Evolutionary conservation across 2,113 vertebrate species (phyloP).

Genomic region (Clarias macrocephalus): DNA sequence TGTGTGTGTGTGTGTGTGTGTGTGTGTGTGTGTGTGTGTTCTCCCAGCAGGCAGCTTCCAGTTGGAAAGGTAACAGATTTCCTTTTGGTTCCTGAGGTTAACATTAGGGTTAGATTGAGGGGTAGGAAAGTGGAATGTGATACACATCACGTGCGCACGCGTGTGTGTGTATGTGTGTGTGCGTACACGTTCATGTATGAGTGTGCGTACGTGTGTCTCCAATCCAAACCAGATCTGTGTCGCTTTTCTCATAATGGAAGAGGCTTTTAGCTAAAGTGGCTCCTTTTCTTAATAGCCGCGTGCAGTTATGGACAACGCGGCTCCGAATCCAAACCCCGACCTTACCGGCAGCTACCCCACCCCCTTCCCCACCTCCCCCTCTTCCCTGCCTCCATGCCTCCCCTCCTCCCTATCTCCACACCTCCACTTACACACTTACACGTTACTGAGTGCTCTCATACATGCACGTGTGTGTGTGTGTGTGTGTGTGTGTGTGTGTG

Average conservation of each 20-base stretch:
- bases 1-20: neutral
- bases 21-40: constrained; percentile 4
- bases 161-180: neutral
- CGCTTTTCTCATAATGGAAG: constrained; percentile 32
- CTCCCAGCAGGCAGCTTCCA: neutral
- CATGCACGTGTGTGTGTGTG: neutral
- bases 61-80: neutral
- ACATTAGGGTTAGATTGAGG: constrained; percentile 12
- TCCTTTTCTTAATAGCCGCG: constrained; percentile 47
- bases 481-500: neutral
- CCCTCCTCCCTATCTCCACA: neutral
- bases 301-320: constrained; percentile 32
- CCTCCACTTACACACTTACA: neutral
- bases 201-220: constrained; percentile 2
- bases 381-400: too few relatives aligned
- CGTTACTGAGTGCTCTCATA: constrained; percentile 34
- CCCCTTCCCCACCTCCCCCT: neutral
- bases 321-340: constrained; percentile 30
- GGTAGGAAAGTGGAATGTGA: constrained; percentile 19
- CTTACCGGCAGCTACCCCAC: constrained; percentile 31
- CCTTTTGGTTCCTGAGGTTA: constrained; percentile 10
- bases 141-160: neutral
- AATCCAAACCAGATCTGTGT: constrained; percentile 49
- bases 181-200: neutral
- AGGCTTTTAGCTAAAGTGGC: constrained; percentile 49